Conservation (phyloP, 1,140 invertebrate genomes). For the Leptopilina boulardi region DNA sequence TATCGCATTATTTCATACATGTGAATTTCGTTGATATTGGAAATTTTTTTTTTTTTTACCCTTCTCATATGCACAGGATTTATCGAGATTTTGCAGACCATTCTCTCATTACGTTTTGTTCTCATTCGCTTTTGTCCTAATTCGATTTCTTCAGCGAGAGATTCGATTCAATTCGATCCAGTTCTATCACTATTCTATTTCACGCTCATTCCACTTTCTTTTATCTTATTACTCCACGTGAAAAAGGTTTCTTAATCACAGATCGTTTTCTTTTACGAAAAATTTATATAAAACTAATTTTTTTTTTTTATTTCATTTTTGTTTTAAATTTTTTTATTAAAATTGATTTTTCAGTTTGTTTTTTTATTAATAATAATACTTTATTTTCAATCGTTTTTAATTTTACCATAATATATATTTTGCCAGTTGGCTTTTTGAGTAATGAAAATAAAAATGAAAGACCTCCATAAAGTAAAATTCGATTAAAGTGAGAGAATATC, state of each 20-base stretch:
- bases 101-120: background rate
- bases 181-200: conserved; percentile 3
- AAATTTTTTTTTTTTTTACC: background rate
- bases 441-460: background rate
- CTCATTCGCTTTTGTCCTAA: conserved; percentile 14
- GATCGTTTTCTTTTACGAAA: background rate
- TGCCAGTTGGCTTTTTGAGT: background rate
- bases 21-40: background rate
- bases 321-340: too few relatives aligned
- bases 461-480: background rate
- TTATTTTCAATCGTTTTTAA: too few relatives aligned
- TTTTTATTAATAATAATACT: too few relatives aligned
- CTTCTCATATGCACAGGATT: background rate
- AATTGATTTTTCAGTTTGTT: too few relatives aligned
- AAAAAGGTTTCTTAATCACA: background rate
- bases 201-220: conserved; percentile 16
- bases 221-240: conserved; percentile 2
- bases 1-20: too few relatives aligned
- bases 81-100: background rate
- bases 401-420: too few relatives aligned
- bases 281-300: too few relatives aligned
- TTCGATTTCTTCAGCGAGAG: background rate
- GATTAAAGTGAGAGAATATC: background rate
- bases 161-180: conserved; percentile 18
- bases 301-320: too few relatives aligned